A percentile compares a stretch with the other conserved stretches of the same genome.
phyloP scores from a whole-genome alignment of 2,797 vertebrate species.

The Lepilemur septentrionalis region DNA sequence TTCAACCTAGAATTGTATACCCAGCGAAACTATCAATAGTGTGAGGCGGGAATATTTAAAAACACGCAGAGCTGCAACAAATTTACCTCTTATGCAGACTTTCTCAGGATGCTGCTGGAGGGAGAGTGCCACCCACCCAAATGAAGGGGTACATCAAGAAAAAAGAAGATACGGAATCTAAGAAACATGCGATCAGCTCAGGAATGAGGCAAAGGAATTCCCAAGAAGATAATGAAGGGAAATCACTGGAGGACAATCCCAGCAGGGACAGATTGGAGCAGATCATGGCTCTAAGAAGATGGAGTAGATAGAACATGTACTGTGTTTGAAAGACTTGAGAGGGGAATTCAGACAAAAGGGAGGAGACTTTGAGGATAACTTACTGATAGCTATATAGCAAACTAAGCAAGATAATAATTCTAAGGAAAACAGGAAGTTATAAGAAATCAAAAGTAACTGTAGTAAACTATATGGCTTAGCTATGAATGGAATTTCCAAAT shows the following conservation, averaged over 20 bases:
- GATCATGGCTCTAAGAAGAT: neutral
- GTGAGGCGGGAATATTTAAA: neutral
- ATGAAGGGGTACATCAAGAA: neutral
- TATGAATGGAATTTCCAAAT: constrained; percentile 4
- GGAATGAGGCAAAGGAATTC: neutral
- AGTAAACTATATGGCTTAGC: neutral
- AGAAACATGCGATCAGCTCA: neutral
- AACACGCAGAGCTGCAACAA: neutral
- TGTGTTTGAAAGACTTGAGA: neutral
- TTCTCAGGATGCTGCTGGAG: neutral
- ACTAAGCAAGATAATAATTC: neutral
- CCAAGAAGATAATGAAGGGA: neutral
- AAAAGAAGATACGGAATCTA: neutral
- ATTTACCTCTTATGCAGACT: neutral
- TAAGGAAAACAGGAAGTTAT: neutral
- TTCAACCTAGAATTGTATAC: neutral
- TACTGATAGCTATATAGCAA: neutral
- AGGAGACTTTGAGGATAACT: neutral
- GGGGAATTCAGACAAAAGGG: neutral
- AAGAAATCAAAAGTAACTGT: neutral
- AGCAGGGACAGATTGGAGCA: neutral
- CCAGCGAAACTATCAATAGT: neutral
- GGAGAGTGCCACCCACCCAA: neutral
- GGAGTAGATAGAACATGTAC: neutral
- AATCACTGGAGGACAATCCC: neutral